phyloP scores from a whole-genome alignment of 2,113 vertebrate genomes.

The Anas platyrhynchos region DNA sequence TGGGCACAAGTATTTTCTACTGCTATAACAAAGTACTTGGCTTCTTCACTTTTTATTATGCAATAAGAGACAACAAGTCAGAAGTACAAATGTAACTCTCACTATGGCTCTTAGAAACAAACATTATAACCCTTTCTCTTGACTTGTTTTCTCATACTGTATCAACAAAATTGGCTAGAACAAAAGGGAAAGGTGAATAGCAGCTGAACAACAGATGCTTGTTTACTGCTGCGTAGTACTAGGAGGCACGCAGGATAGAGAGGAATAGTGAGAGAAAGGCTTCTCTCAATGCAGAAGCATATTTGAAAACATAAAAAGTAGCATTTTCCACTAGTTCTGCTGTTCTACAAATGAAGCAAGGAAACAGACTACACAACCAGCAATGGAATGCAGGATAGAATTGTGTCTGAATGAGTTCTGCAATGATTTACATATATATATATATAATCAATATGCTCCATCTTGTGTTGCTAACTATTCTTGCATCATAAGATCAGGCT shows the following conservation, averaged over 20 bases:
- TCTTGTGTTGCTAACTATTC: neutral
- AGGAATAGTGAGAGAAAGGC: neutral
- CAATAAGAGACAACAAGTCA: slow-evolving; percentile 64
- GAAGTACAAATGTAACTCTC: slow-evolving; percentile 56
- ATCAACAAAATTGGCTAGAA: slow-evolving; percentile 66
- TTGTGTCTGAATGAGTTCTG: neutral
- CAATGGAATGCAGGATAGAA: neutral
- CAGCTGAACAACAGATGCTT: slow-evolving; percentile 51
- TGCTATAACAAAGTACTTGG: slow-evolving; percentile 46
- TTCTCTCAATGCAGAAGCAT: neutral
- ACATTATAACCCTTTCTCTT: slow-evolving; percentile 38
- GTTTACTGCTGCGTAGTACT: slow-evolving; percentile 43
- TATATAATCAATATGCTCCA: neutral
- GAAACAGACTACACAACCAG: neutral
- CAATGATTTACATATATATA: neutral
- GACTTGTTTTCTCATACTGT: slow-evolving; percentile 56
- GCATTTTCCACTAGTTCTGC: neutral
- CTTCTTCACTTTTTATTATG: slow-evolving; percentile 65
- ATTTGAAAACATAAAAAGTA: neutral
- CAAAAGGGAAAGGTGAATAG: slow-evolving; percentile 53
- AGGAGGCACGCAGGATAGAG: neutral
- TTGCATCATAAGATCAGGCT: neutral
- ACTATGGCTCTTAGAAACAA: slow-evolving; percentile 48
- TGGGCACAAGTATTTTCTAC: slow-evolving; percentile 59
- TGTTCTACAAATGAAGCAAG: neutral